Percentiles rank a stretch among this genome's conserved stretches.
phyloP scores from a whole-genome alignment of 2,113 vertebrate genomes.

The human (Homo sapiens) region GRCh38 chr6:153623001-153623500 shows the following conservation, averaged over 20 bases:
- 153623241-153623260: background rate
- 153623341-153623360: background rate
- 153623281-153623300: background rate
- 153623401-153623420: background rate
- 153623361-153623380: background rate
- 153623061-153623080: background rate
- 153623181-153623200: background rate
- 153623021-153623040: background rate
- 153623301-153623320: background rate
- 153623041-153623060: background rate
- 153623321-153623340: background rate
- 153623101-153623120: background rate
- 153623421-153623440: background rate
- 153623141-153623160: background rate
- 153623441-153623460: background rate
- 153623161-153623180: background rate
- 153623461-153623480: background rate
- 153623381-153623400: background rate
- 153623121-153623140: background rate
- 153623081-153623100: background rate
- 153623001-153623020: background rate
- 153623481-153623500: background rate
- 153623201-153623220: background rate
- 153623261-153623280: background rate
- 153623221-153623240: background rate